Conservation (phyloP, 2,113 vertebrate genomes). For the Heteronetta atricapilla region DNA sequence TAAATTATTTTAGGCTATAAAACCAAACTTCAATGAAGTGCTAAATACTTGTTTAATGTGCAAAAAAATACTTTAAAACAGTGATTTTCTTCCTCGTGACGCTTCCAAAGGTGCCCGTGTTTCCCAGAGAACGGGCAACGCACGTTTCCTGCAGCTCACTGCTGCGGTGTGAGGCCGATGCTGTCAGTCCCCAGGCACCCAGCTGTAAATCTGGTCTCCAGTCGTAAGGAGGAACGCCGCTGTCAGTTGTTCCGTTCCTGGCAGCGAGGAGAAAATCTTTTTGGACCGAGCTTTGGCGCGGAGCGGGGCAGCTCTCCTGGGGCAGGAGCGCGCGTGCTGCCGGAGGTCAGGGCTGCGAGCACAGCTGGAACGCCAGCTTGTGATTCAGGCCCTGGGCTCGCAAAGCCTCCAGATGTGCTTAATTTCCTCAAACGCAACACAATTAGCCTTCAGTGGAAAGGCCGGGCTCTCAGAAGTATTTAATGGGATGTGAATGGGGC, state of each 20-base stretch:
- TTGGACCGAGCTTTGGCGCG: rapidly evolving
- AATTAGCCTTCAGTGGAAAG: rapidly evolving
- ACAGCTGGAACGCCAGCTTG: neutral
- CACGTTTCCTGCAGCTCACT: rapidly evolving
- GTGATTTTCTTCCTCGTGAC: rapidly evolving
- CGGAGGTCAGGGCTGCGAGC: neutral
- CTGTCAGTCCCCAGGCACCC: neutral
- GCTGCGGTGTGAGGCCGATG: neutral
- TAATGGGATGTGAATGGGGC: neutral
- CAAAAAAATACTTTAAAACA: neutral
- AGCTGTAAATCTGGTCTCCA: neutral
- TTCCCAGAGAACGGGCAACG: rapidly evolving
- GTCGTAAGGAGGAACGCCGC: neutral
- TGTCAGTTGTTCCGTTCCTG: neutral
- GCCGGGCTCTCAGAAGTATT: neutral
- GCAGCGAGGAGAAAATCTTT: neutral
- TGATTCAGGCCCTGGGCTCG: conserved; percentile 16
- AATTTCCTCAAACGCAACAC: neutral
- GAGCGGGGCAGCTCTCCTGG: neutral
- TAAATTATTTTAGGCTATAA: neutral
- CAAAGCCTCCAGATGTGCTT: neutral
- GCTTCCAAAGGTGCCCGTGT: neutral
- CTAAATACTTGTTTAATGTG: neutral
- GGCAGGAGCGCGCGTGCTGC: neutral
- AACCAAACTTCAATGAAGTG: neutral